Conservation (phyloP, 1,140 invertebrate genomes). For the Olivierus martensii region DNA sequence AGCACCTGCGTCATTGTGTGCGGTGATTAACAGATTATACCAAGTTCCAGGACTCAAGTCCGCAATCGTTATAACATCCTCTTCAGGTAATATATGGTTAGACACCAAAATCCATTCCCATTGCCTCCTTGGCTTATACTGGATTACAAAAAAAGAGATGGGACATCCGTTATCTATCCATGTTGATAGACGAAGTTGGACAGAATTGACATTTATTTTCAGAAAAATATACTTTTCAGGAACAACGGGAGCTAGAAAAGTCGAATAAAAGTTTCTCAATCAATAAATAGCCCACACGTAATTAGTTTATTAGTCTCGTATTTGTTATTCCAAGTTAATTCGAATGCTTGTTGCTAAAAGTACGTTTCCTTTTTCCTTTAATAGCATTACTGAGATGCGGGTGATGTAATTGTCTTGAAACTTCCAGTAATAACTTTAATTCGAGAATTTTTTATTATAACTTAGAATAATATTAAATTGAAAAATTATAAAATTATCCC, state of each 20-base stretch:
- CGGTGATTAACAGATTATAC: constrained; percentile 58
- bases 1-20: constrained; percentile 90
- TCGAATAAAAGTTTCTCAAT: too few relatives aligned
- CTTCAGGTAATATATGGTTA: constrained; percentile 18
- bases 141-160: constrained; percentile 38
- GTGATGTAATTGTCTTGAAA: background rate
- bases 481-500: too few relatives aligned
- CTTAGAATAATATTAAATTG: background rate
- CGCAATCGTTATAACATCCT: constrained; percentile 25
- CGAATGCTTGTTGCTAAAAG: too few relatives aligned
- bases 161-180: constrained; percentile 42
- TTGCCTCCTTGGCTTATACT: constrained; percentile 38
- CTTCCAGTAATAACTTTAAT: background rate
- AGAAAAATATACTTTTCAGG: constrained; percentile 51
- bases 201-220: constrained; percentile 47
- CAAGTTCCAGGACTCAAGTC: constrained; percentile 27
- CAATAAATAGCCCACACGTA: background rate
- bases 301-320: background rate
- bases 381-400: background rate
- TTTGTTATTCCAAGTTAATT: too few relatives aligned
- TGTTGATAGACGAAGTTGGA: constrained; percentile 32
- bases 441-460: background rate
- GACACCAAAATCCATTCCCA: constrained; percentile 24
- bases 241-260: constrained; percentile 17
- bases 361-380: background rate